Evolutionary conservation across 2,888 invertebrate species (phyloP).

Genomic region (Protonemura montana): DNA sequence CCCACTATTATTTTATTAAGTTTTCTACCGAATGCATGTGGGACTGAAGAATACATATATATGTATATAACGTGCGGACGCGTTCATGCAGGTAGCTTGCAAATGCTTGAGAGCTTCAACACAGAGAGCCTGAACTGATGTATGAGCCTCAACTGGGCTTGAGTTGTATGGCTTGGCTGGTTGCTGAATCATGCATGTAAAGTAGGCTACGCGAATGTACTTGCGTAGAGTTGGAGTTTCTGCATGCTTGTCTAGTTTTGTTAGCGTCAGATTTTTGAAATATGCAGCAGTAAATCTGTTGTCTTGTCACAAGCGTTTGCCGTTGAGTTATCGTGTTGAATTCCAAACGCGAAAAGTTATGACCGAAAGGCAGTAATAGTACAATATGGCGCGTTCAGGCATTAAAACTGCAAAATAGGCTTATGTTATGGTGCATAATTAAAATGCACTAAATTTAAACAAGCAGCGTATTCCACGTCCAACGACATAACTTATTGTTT

Average conservation of each 20-base stretch:
- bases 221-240: background rate
- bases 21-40: background rate
- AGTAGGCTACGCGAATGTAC: constrained; percentile 10
- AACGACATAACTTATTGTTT: background rate
- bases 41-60: background rate
- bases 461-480: background rate
- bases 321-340: constrained; percentile 26
- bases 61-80: background rate
- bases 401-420: constrained; percentile 4
- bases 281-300: constrained; percentile 40
- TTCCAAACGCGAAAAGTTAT: constrained; percentile 14
- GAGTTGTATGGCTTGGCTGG: constrained; percentile 8
- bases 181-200: background rate
- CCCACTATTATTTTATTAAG: background rate
- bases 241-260: constrained; percentile 23
- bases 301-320: constrained; percentile 20
- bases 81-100: background rate
- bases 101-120: background rate
- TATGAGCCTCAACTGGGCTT: background rate
- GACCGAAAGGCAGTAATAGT: constrained; percentile 16
- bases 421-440: constrained; percentile 16
- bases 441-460: constrained; percentile 24
- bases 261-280: constrained; percentile 34
- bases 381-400: background rate
- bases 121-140: background rate